A percentile compares a stretch with the other conserved stretches of the same genome.
phyloP scores from a whole-genome alignment of 2,113 vertebrate genomes.

The Polyodon spathula region DNA sequence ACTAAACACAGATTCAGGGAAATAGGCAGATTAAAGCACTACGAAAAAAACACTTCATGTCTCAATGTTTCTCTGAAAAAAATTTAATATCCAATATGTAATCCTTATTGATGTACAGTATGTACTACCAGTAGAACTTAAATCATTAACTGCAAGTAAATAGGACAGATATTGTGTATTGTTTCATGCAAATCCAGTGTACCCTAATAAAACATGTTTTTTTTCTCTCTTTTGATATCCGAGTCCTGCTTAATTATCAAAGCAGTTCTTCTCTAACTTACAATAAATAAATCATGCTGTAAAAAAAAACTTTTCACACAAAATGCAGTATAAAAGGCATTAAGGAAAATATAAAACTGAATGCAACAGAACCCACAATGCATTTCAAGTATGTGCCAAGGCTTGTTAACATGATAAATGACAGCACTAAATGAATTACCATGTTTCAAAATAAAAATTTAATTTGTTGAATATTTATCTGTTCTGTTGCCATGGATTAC shows the following conservation, averaged over 20 bases:
- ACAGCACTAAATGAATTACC: too few species aligned
- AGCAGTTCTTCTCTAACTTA: conserved; percentile 42
- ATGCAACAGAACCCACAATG: too few species aligned
- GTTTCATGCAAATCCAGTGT: not conserved
- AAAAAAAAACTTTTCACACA: conserved; percentile 31
- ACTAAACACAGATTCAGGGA: too few species aligned
- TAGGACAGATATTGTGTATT: not conserved
- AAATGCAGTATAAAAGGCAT: not conserved
- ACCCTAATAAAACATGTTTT: not conserved
- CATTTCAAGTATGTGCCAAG: too few species aligned
- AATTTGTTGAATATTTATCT: too few species aligned
- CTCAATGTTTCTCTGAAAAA: too few species aligned
- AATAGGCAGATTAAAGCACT: too few species aligned
- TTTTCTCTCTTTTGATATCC: conserved; percentile 35
- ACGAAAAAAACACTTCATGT: too few species aligned
- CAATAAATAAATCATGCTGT: conserved; percentile 51
- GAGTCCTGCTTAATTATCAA: conserved; percentile 70
- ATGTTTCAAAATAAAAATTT: too few species aligned
- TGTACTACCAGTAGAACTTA: not conserved
- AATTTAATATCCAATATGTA: too few species aligned
- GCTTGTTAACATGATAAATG: too few species aligned
- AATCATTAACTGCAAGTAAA: not conserved
- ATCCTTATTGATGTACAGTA: not conserved
- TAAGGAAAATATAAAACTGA: not conserved
- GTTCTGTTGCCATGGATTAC: too few species aligned